phyloP scores from a whole-genome alignment of 2,797 vertebrate species.

The Labroides dimidiatus region DNA sequence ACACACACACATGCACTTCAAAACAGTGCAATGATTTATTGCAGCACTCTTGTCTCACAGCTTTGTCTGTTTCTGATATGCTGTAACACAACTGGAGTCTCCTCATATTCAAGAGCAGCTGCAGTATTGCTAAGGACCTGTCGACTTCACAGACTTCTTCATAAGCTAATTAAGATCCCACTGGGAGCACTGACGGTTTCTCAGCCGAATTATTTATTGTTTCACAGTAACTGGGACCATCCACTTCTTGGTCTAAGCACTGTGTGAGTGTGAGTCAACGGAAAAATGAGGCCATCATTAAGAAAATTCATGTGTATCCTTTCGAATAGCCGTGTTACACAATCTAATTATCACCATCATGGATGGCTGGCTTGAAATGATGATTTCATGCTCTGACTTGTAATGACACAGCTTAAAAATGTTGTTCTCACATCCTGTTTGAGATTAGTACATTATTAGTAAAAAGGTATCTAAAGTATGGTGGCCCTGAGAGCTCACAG shows the following conservation, averaged over 20 bases:
- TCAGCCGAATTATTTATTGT: slow-evolving; percentile 49
- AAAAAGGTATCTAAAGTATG: slow-evolving; percentile 9
- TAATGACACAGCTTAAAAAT: slow-evolving; percentile 40
- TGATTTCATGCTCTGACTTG: slow-evolving; percentile 52
- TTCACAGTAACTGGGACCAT: slow-evolving; percentile 14
- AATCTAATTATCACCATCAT: slow-evolving; percentile 48
- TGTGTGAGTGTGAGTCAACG: slow-evolving; percentile 34
- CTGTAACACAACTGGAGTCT: slow-evolving; percentile 48
- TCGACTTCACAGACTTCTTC: slow-evolving; percentile 18
- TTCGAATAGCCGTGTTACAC: slow-evolving; percentile 47
- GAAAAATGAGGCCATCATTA: slow-evolving; percentile 44
- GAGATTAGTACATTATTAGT: slow-evolving; percentile 19
- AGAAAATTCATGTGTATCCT: slow-evolving; percentile 23
- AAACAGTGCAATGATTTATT: slow-evolving; percentile 41
- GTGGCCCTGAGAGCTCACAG: no score
- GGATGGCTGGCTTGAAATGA: slow-evolving; percentile 30
- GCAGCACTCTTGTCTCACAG: slow-evolving; percentile 5
- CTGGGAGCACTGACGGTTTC: slow-evolving; percentile 14
- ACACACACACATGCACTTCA: slow-evolving; percentile 21
- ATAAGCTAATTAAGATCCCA: slow-evolving; percentile 32
- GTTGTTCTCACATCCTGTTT: slow-evolving; percentile 21
- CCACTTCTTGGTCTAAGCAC: slow-evolving; percentile 13
- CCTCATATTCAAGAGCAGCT: slow-evolving; percentile 23
- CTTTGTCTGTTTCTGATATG: slow-evolving; percentile 43
- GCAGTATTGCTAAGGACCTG: slow-evolving; percentile 12